Conservation (phyloP, 2,888 invertebrate genomes). For the Eupeodes latifasciatus region DNA sequence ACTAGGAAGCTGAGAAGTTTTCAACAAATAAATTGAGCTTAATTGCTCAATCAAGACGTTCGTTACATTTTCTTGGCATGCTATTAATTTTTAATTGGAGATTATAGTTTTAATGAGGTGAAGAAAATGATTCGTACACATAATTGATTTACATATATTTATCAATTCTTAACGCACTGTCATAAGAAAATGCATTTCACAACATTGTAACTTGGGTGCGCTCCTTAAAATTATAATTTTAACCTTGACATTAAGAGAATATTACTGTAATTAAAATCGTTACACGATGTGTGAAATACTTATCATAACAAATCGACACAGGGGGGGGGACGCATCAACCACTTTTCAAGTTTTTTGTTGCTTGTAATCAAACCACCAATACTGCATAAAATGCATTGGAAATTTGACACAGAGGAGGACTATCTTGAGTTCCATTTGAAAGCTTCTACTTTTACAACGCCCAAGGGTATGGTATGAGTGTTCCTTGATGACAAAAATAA, state of each 20-base stretch:
- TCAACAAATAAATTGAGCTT: too few species aligned
- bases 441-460: slow-evolving; percentile 45
- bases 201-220: neutral
- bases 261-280: slow-evolving; percentile 42
- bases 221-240: neutral
- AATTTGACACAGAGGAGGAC: slow-evolving; percentile 25
- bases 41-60: too few species aligned
- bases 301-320: neutral
- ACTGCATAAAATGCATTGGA: slow-evolving; percentile 20
- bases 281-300: slow-evolving; percentile 35
- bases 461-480: slow-evolving; percentile 44
- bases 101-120: too few species aligned
- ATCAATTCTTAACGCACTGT: too few species aligned
- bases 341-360: slow-evolving; percentile 3
- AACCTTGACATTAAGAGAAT: slow-evolving; percentile 56
- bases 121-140: too few species aligned
- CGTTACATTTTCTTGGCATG: too few species aligned
- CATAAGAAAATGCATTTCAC: too few species aligned
- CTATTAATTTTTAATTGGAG: too few species aligned
- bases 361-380: slow-evolving; percentile 36
- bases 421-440: slow-evolving; percentile 58
- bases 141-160: too few species aligned
- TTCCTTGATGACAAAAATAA: slow-evolving; percentile 42
- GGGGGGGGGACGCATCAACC: neutral
- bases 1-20: too few species aligned